Conservation (phyloP, 2,113 vertebrate species). For the Ciconia maguari region DNA sequence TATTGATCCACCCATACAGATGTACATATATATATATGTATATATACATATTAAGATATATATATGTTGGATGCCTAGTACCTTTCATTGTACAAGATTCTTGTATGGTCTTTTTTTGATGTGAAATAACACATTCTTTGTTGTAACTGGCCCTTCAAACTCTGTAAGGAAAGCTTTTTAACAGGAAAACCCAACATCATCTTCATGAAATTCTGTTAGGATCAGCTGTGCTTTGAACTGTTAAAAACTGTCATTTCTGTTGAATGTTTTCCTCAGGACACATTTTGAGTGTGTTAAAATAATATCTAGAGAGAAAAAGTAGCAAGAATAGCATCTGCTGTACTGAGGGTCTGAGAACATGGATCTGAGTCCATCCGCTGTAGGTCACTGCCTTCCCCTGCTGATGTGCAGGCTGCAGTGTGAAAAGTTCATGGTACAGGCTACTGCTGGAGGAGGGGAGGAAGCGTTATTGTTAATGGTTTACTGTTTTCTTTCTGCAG, state of each 20-base stretch:
- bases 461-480: background rate
- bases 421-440: conserved; percentile 20
- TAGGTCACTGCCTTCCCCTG: conserved; percentile 20
- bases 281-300: conserved; percentile 24
- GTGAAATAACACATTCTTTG: background rate
- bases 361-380: background rate
- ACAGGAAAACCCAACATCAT: background rate
- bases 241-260: conserved; percentile 16
- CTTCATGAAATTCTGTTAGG: conserved; percentile 11
- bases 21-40: background rate
- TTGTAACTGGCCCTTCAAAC: background rate
- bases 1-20: background rate
- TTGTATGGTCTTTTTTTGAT: background rate
- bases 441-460: background rate
- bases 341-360: background rate
- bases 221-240: conserved; percentile 46
- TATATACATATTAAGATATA: background rate
- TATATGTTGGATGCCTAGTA: background rate
- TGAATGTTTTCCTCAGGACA: conserved; percentile 9
- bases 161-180: background rate
- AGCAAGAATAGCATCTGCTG: conserved; percentile 14
- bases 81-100: background rate
- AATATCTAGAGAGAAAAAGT: background rate
- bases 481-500: background rate
- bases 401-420: background rate